These are phyloP conservation scores for Stegodyphus mimosarum DNA, from an alignment of 1,140 invertebrate genomes.

Conservation along the genomic window DNA sequence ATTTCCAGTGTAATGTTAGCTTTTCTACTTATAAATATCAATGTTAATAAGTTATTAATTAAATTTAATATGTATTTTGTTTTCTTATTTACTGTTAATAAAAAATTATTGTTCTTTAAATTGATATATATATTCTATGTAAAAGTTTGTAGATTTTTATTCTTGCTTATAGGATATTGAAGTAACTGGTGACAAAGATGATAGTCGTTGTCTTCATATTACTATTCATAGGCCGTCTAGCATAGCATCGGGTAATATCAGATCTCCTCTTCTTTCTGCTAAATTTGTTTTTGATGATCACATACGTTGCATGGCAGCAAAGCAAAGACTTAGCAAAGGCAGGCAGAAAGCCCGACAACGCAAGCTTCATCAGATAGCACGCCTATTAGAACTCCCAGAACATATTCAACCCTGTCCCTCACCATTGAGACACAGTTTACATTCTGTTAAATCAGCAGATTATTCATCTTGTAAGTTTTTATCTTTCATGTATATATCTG, in stretches of 20 bases:
- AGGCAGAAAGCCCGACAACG: conserved; percentile 93
- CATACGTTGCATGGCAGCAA: conserved; percentile 81
- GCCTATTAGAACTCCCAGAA: conserved; percentile 84
- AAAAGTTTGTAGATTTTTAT: too few relatives aligned
- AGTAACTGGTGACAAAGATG: conserved; percentile 91
- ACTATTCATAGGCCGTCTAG: conserved; percentile 88
- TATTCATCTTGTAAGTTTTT: conserved; percentile 17
- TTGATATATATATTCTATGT: too few relatives aligned
- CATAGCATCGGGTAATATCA: conserved; percentile 67
- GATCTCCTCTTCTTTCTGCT: conserved; percentile 75
- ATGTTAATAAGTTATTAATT: too few relatives aligned
- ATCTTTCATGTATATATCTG: neutral
- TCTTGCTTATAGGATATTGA: conserved; percentile 73
- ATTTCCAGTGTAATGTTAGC: too few relatives aligned
- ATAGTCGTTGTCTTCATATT: conserved; percentile 94
- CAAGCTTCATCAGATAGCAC: conserved; percentile 95
- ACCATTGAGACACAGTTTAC: conserved; percentile 69
- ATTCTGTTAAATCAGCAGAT: conserved; percentile 62
- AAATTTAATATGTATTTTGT: too few relatives aligned
- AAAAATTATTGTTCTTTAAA: too few relatives aligned
- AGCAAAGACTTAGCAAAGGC: conserved; percentile 82
- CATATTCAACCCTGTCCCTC: conserved; percentile 73
- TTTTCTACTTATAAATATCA: too few relatives aligned
- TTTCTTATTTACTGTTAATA: too few relatives aligned
- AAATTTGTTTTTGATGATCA: conserved; percentile 99